Evolutionary conservation across 2,797 vertebrate genomes (phyloP).

Genomic region (Centropyge bicolor): DNA sequence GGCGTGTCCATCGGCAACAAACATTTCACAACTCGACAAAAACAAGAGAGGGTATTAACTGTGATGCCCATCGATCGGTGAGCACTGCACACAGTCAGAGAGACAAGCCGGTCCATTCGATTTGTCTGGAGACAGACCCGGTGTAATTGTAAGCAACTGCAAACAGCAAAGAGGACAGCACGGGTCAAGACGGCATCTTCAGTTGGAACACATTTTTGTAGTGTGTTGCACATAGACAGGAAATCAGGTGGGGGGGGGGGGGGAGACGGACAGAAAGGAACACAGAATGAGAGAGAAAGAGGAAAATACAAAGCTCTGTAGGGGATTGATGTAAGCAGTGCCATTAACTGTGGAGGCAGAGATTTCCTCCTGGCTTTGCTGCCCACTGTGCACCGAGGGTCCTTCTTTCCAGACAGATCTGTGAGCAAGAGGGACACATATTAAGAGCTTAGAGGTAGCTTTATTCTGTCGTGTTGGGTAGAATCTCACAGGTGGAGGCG

Average conservation of each 20-base stretch:
- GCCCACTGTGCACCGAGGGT: conserved; percentile 69
- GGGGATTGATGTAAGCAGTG: conserved; percentile 75
- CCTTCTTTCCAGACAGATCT: conserved; percentile 76
- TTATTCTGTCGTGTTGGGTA: conserved; percentile 65
- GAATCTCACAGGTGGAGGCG: conserved; percentile 66
- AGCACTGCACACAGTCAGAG: conserved; percentile 57
- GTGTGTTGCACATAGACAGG: conserved; percentile 49
- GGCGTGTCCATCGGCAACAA: conserved; percentile 66
- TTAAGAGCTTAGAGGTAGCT: conserved; percentile 78
- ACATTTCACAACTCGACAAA: conserved; percentile 76
- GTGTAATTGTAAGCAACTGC: conserved; percentile 67
- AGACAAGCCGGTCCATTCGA: conserved; percentile 70
- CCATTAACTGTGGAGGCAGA: conserved; percentile 82
- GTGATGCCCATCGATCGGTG: conserved; percentile 77
- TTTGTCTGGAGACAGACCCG: conserved; percentile 66
- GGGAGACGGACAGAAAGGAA: conserved; percentile 34
- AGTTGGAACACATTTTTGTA: conserved; percentile 56
- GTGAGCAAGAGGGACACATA: conserved; percentile 74
- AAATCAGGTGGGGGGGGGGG: conserved; percentile 34
- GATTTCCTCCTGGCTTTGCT: conserved; percentile 76
- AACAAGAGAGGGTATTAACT: conserved; percentile 80
- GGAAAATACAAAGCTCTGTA: conserved; percentile 48
- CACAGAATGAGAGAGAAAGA: conserved; percentile 52
- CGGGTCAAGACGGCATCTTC: conserved; percentile 69
- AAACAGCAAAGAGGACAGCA: conserved; percentile 63